A percentile compares a stretch with the other conserved stretches of the same genome.
These are phyloP conservation scores for Protodeltote pygarga DNA, from an alignment of 2,888 invertebrate genomes.

Conservation along the genomic window DNA sequence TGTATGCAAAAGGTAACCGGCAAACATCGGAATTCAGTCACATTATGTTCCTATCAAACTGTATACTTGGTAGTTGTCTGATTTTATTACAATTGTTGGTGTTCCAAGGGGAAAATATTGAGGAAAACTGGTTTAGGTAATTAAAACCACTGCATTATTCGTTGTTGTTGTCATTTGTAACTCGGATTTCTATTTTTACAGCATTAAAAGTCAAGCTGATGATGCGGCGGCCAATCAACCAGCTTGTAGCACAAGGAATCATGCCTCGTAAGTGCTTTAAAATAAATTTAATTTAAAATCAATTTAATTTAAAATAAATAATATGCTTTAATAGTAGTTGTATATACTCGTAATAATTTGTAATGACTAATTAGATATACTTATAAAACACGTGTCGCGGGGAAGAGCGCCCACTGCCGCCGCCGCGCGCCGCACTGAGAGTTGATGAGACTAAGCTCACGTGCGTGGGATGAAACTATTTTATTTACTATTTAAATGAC, in stretches of 20 bases:
- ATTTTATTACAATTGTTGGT: constrained; percentile 18
- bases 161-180: constrained; percentile 21
- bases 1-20: constrained; percentile 66
- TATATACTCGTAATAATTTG: constrained; percentile 7
- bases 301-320: no score
- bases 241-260: constrained; percentile 98
- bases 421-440: no score
- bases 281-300: no score
- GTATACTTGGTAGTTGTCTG: constrained; percentile 20
- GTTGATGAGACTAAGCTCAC: constrained; percentile 5
- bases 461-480: constrained; percentile 73
- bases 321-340: constrained; percentile 7
- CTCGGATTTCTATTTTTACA: constrained; percentile 84
- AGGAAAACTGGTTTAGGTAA: constrained; percentile 36
- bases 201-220: constrained; percentile 98
- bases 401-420: constrained; percentile 20
- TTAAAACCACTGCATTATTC: constrained; percentile 12
- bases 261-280: constrained; percentile 97
- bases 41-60: constrained; percentile 36
- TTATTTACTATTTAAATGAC: constrained; percentile 74
- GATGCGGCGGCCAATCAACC: constrained; percentile 97
- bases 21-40: constrained; percentile 47
- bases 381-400: constrained; percentile 12
- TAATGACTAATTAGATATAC: constrained; percentile 14
- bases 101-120: constrained; percentile 36